phyloP scores from a whole-genome alignment of 2,113 vertebrate species.

The Phodopus roborovskii region DNA sequence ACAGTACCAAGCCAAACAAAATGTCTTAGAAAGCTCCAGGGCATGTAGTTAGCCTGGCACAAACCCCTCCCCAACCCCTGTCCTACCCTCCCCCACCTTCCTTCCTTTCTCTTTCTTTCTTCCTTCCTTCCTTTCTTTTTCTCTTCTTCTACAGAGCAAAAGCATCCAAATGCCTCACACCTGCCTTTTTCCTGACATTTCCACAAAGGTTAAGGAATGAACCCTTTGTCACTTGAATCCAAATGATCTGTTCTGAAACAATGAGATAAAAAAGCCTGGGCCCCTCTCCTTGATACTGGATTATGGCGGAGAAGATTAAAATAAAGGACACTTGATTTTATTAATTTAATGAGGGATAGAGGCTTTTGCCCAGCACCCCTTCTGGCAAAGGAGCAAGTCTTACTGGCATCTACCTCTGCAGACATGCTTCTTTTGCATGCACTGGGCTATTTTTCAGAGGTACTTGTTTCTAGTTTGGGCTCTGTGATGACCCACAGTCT shows the following conservation, averaged over 20 bases:
- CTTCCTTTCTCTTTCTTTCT: conserved; percentile 23
- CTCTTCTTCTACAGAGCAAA: conserved; percentile 79
- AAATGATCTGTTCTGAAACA: conserved; percentile 85
- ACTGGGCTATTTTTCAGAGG: conserved; percentile 64
- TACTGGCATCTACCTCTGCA: conserved; percentile 72
- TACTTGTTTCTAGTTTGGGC: conserved; percentile 74
- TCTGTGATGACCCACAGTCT: conserved; percentile 76
- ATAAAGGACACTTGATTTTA: conserved; percentile 88
- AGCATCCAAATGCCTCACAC: conserved; percentile 84
- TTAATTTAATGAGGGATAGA: conserved; percentile 86
- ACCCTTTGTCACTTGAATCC: conserved; percentile 84
- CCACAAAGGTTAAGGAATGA: conserved; percentile 88
- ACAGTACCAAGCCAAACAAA: conserved; percentile 89
- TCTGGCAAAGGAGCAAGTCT: conserved; percentile 63
- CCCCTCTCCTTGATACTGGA: conserved; percentile 79
- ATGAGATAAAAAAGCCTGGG: conserved; percentile 83
- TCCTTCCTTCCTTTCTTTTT: neutral
- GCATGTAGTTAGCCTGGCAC: conserved; percentile 82
- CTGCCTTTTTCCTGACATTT: conserved; percentile 87
- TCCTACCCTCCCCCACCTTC: conserved; percentile 15
- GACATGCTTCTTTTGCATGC: conserved; percentile 66
- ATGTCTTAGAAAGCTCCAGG: conserved; percentile 87
- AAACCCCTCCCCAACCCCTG: conserved; percentile 54
- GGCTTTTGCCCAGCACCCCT: conserved; percentile 71
- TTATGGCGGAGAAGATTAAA: conserved; percentile 82